Evolutionary conservation across 30 jellyfish, hydroid and myxozoan species (phyloP), one percentile per base, ranked within the genome.

Genomic region (Nemopilema nomurai): DNA sequence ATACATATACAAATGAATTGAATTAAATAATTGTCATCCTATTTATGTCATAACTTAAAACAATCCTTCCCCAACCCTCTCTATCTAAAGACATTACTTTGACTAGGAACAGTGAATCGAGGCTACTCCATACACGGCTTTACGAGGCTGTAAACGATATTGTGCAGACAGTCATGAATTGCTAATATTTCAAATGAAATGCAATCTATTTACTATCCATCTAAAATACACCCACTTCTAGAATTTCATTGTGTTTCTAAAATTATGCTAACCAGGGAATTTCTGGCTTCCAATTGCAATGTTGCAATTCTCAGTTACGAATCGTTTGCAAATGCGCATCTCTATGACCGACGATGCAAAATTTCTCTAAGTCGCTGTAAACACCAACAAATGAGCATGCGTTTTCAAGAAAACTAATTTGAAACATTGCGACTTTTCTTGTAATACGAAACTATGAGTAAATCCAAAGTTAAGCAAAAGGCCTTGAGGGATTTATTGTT

Each of bases 391-490:
- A n/a, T n/a, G n/a, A n/a, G n/a, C n/a, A n/a, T 41, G 57, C 57
- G 57, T 41, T 71, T 18, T 65, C 49, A 8, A 31, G 49, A 71
- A 18, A 7, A 31, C 29, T 78, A 78, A 78, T 62, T 62, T 78
- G 88, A 16, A 64, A 31, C 88, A 64, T 22, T 23, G 21, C 66
- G 79, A 78, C 24, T 28, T 41, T 78, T 31, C 79, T 13, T 16
- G 28, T 78, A 78, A 41, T 79, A 67, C 80, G 53, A 78, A 79
- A 78, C 81, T 71, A 3, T 7, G 16, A 1, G 66, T 71, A 71
- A 71, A 71, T 71, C 81, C 81, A 18, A 25, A 77, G 33, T 30
- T 78, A 78, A 57, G 88, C 88, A 78, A 41, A 0, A 22, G 49
- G 72, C 66, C 50, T 78, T 78, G 16, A 62, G 25, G 57, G 79